Conservation (phyloP, 2,888 invertebrate species). For the Eupithecia dodoneata region DNA sequence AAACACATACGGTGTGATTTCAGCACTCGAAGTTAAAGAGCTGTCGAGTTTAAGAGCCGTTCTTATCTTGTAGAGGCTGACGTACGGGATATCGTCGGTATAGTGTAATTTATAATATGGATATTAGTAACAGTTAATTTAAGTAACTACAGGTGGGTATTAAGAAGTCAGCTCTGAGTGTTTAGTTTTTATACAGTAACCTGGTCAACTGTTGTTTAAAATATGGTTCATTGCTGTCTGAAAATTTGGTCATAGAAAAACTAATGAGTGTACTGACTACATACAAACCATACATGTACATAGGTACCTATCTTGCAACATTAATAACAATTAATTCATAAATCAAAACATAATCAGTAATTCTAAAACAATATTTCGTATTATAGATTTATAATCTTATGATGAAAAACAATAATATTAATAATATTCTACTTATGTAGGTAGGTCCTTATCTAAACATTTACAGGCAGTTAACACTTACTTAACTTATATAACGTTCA, state of each 20-base stretch:
- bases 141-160: not conserved
- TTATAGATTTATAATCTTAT: not conserved
- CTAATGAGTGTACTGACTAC: slow-evolving; percentile 35
- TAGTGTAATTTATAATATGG: too few relatives aligned
- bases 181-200: slow-evolving; percentile 17
- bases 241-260: slow-evolving; percentile 31
- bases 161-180: slow-evolving; percentile 12
- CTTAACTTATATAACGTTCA: slow-evolving; percentile 17
- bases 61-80: too few relatives aligned
- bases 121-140: too few relatives aligned
- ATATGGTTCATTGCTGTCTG: slow-evolving; percentile 21
- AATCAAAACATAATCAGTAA: slow-evolving; percentile 33
- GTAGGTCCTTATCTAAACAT: slow-evolving; percentile 19
- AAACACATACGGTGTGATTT: too few relatives aligned
- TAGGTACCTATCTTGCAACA: slow-evolving; percentile 20
- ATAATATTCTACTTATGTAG: slow-evolving; percentile 24
- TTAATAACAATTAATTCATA: slow-evolving; percentile 24
- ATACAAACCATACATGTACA: slow-evolving; percentile 26
- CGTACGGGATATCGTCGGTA: too few relatives aligned
- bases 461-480: slow-evolving; percentile 35
- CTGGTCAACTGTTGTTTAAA: slow-evolving; percentile 11
- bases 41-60: too few relatives aligned
- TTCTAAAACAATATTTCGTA: slow-evolving; percentile 25
- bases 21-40: too few relatives aligned
- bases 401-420: slow-evolving; percentile 17